Base-by-base conservation (phyloP, 2,113 vertebrate genomes). In the Gavia stellata region DNA sequence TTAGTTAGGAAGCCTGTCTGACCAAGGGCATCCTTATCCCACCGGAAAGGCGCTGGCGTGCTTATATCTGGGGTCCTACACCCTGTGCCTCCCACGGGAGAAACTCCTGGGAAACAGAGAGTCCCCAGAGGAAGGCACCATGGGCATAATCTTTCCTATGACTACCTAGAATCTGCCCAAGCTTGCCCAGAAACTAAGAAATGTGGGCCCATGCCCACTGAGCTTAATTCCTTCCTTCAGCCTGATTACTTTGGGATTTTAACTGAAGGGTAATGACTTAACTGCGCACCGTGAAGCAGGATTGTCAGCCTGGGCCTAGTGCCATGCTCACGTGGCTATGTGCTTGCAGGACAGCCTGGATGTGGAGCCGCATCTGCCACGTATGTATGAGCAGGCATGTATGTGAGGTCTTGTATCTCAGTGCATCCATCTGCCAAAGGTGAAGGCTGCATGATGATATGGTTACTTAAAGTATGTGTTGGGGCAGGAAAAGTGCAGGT, bases 401-500 rank as follows among this genome's bases (percentile, higher is more conserved):
- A 18, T 11, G n/a, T 18, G 59, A 71, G 36, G 66, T 34, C 73
- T 59, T 14, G 44, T 16, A 7, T 40, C 77, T 58, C 63, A 29
- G 13, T 6, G 21, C 42, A 20, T 52, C 71, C 73, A 7, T 59
- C 81, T 79, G 86, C 73, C 36, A 12, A 14, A 19, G 81, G 55
- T 13, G 68, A 90, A 71, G 92, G 67, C 83, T 79, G 52, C 38
- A 3, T 44, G 93, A 56, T 85, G 78, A 79, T 44, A 19, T 3
- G 40, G 86, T 61, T 84, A 26, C 81, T 79, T 71, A 42, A 86
- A 77, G 42, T 79, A 95, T 90, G 94, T 34, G 93, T 44, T 0
- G 7, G 90, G 40, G 53, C 45, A 85, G 79, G 84, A 93, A 95
- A 89, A 96, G 95, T 73, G 87, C 71, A 72, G 84, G 92, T 96